phyloP scores from a whole-genome alignment of 2,888 invertebrate species.

The Ectemnius cavifrons region DNA sequence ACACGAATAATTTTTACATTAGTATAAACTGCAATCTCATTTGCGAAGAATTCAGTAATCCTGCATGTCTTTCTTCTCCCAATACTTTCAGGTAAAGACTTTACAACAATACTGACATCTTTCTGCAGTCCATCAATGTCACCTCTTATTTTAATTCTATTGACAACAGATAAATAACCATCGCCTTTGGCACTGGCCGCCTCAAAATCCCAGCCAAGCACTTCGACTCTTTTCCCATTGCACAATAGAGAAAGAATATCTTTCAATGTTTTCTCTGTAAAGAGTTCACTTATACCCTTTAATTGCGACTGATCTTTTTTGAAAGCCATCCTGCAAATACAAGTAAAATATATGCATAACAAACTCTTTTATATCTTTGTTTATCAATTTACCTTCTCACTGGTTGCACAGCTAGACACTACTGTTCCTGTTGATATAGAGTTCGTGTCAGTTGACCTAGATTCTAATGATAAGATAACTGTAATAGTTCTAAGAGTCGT shows the following conservation, averaged over 20 bases:
- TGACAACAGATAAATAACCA: conserved; percentile 84
- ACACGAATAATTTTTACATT: conserved; percentile 58
- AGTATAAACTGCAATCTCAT: conserved; percentile 84
- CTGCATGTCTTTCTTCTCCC: conserved; percentile 83
- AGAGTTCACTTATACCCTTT: conserved; percentile 65
- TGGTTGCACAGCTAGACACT: too few relatives aligned
- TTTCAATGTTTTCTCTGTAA: conserved; percentile 76
- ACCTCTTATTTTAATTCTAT: conserved; percentile 81
- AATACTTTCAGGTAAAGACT: conserved; percentile 83
- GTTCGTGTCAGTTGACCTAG: too few relatives aligned
- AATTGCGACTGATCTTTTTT: conserved; percentile 44
- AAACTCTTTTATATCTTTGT: too few relatives aligned
- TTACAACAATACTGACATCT: conserved; percentile 81
- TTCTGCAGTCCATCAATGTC: conserved; percentile 69
- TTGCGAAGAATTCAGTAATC: conserved; percentile 84
- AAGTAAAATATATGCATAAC: too few relatives aligned
- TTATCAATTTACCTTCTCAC: too few relatives aligned
- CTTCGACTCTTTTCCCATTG: conserved; percentile 67
- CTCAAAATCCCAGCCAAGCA: conserved; percentile 77
- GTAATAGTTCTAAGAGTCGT: too few relatives aligned
- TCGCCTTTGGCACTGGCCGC: conserved; percentile 82
- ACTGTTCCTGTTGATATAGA: too few relatives aligned
- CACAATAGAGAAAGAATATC: conserved; percentile 74
- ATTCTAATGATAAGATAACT: too few relatives aligned
- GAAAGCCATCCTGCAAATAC: conserved; percentile 10